Percentiles rank a stretch among this genome's conserved stretches.
Conservation (phyloP, 2,113 vertebrate species). For the Anthoscopus minutus region DNA sequence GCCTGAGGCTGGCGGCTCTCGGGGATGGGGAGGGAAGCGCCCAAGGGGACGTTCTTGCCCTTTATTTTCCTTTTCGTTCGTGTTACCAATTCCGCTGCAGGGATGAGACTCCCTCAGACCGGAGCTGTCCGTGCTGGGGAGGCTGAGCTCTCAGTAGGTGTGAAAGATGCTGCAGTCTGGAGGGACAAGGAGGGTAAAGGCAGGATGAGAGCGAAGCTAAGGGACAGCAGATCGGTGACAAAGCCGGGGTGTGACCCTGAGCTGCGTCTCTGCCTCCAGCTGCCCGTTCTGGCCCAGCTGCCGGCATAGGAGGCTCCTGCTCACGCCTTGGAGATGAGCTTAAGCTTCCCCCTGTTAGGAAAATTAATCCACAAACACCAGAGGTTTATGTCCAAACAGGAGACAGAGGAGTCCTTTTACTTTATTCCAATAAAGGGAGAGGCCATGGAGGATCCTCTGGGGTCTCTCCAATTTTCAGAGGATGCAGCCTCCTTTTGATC, state of each 20-base stretch:
- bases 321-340: background rate
- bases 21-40: background rate
- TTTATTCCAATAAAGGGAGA: too few species aligned
- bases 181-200: background rate
- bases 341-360: background rate
- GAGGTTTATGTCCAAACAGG: too few species aligned
- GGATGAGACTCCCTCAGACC: accelerated
- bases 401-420: too few species aligned
- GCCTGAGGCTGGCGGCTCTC: background rate
- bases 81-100: background rate
- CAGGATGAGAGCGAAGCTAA: background rate
- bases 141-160: accelerated
- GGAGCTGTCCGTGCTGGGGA: background rate
- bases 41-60: background rate
- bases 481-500: too few species aligned
- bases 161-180: background rate
- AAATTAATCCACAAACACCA: too few species aligned
- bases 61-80: background rate
- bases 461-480: too few species aligned
- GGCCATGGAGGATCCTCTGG: too few species aligned
- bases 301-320: background rate
- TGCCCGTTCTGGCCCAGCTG: background rate
- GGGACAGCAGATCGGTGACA: background rate
- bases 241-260: background rate
- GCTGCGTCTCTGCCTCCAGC: background rate